Percentiles rank a stretch among this genome's conserved stretches.
Conservation (phyloP, 2,797 vertebrate species). For the Brachymystax lenok region DNA sequence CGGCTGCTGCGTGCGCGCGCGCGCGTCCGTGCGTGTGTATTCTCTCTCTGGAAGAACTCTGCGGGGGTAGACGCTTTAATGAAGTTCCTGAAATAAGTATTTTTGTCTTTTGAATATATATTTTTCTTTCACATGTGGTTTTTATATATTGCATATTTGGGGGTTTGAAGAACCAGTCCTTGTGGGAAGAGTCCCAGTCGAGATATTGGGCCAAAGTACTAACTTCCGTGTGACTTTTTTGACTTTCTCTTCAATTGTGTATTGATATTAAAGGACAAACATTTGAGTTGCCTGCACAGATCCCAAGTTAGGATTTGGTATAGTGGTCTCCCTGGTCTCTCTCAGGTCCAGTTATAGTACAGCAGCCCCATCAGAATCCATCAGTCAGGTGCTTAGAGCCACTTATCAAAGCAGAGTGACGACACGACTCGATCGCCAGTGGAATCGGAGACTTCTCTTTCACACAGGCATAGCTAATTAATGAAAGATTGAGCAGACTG, state of each 20-base stretch:
- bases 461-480: background rate
- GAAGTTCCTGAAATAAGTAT: slow-evolving; percentile 67
- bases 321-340: background rate
- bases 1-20: slow-evolving; percentile 53
- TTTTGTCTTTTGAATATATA: slow-evolving; percentile 57
- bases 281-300: background rate
- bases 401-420: background rate
- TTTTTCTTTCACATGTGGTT: slow-evolving; percentile 52
- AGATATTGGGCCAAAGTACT: background rate
- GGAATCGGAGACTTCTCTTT: background rate
- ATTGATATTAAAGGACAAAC: background rate
- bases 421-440: background rate
- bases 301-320: background rate
- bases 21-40: too few relatives aligned
- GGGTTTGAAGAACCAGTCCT: background rate
- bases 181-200: background rate
- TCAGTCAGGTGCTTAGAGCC: slow-evolving; percentile 2
- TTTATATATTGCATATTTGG: too few relatives aligned
- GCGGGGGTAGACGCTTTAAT: slow-evolving; percentile 69
- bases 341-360: background rate
- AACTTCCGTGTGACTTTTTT: background rate
- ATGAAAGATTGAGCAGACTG: background rate
- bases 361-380: background rate
- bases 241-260: background rate
- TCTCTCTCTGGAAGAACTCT: slow-evolving; percentile 71